These are phyloP conservation scores for Madoqua kirkii DNA, from an alignment of 2,113 vertebrate species.

Conservation along the genomic window DNA sequence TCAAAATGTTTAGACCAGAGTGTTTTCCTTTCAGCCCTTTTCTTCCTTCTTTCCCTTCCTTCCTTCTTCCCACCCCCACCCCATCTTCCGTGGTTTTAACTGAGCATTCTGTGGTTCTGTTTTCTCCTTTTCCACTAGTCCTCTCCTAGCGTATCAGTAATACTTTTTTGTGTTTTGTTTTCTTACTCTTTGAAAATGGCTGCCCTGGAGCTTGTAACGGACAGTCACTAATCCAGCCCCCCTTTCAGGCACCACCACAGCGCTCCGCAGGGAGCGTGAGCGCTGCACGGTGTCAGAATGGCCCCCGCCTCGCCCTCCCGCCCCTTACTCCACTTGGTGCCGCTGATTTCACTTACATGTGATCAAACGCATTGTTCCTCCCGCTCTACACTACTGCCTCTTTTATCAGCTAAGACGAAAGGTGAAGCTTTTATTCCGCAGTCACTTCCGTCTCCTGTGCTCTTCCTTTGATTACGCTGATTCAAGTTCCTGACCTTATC, in stretches of 20 bases:
- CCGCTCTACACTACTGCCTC: too few species aligned
- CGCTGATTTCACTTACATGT: neutral
- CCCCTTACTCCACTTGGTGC: neutral
- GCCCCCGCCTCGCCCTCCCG: neutral
- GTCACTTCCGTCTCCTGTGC: neutral
- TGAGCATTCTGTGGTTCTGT: neutral
- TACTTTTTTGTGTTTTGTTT: neutral
- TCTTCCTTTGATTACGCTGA: neutral
- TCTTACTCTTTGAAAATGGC: neutral
- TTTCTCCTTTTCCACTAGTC: neutral
- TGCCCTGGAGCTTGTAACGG: neutral
- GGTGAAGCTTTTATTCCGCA: neutral
- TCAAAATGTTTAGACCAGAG: neutral
- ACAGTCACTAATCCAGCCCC: neutral
- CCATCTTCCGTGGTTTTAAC: neutral
- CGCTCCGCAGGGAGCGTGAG: neutral
- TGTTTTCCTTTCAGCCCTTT: neutral
- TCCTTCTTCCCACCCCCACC: too few species aligned
- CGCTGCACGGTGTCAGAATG: rapidly evolving
- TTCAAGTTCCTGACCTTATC: neutral
- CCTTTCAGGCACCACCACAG: neutral
- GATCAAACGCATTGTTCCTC: neutral
- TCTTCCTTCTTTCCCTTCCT: too few species aligned
- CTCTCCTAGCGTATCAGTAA: neutral
- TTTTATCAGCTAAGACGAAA: neutral